A percentile compares a stretch with the other conserved stretches of the same genome.
Evolutionary conservation across 2,797 vertebrate genomes (phyloP).

Genomic region (Alosa sapidissima): DNA sequence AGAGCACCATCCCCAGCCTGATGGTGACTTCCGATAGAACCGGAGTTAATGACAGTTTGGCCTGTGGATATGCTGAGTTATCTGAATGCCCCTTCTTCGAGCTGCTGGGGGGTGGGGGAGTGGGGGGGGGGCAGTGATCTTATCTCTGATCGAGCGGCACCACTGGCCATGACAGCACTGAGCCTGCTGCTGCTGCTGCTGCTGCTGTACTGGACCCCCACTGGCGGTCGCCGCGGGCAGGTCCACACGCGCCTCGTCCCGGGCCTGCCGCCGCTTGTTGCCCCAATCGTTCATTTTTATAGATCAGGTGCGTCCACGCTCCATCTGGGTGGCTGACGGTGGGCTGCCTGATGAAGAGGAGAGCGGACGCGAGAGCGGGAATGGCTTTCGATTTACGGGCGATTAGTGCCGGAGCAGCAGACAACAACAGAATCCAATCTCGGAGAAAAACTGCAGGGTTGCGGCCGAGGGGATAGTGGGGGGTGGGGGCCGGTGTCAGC

Average conservation of each 20-base stretch:
- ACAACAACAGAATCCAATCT: conserved; percentile 57
- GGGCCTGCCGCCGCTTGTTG: conserved; percentile 27
- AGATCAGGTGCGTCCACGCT: conserved; percentile 58
- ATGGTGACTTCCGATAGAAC: background rate
- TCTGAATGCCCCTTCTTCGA: background rate
- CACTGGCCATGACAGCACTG: background rate
- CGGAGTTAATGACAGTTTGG: conserved; percentile 16
- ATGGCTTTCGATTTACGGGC: conserved; percentile 50
- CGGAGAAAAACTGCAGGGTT: conserved; percentile 51
- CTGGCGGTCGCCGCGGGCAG: background rate
- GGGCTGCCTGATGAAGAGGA: conserved; percentile 43
- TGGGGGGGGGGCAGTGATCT: background rate
- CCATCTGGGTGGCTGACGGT: conserved; percentile 43
- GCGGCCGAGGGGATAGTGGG: background rate
- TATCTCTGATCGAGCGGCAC: conserved; percentile 14
- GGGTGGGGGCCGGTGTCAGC: background rate
- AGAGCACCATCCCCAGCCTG: background rate
- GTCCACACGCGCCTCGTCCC: background rate
- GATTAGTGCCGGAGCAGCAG: conserved; percentile 55
- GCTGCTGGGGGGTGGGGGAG: conserved; percentile 22
- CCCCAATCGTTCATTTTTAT: conserved; percentile 66
- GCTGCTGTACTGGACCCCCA: background rate
- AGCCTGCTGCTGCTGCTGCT: background rate
- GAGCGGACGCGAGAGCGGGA: conserved; percentile 32
- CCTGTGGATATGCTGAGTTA: conserved; percentile 9